Evolutionary conservation across 2,113 vertebrate species (phyloP), one percentile per base, ranked within the genome.

Genomic region (Anoura caudifer): DNA sequence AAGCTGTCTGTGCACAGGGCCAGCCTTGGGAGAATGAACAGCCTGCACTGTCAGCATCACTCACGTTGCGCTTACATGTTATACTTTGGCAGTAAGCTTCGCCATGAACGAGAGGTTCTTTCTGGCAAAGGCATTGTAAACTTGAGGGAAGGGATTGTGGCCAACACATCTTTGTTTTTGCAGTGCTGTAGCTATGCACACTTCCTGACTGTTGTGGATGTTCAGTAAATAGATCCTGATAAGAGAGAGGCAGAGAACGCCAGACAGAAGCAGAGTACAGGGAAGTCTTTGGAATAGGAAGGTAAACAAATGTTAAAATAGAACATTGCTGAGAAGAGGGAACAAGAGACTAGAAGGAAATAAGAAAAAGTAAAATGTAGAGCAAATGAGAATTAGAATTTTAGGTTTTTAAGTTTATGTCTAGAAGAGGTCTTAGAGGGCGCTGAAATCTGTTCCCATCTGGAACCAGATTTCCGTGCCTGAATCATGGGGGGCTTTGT

Each of bases 41-140:
- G 41, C 20, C 20, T 10, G 5, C 15, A 5, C 31, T 13, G 31
- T 47, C 87, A 31, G 43, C n/a, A 54, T 67, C 26, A 12, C 36
- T 85, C 67, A 5, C 0, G 59, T 22, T 4, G 28, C 9, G 17
- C 52, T 79, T 43, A 14, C 33, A 10, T 24, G 59, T 54, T 73
- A 28, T 19, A 22, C 31, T 56, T 83, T 24, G n/a, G 59, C 33
- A 7, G 3, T 50, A 67, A 88, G n/a, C 87, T 79, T 85, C 47
- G 0, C 47, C 20, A 7, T 24, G 8, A 96, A 72, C 20, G 82
- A 93, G 38, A n/a, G 12, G 8, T 38, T 95, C 67, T 95, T 82
- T 59, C 47, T 85, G 92, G 92, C 85, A 93, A 88, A 90, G 76
- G 65, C 56, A 36, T 67, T 91, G 81, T 72, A 84, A 95, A 95